phyloP scores from a whole-genome alignment of 2,888 invertebrate genomes.

The Lottia scabra region DNA sequence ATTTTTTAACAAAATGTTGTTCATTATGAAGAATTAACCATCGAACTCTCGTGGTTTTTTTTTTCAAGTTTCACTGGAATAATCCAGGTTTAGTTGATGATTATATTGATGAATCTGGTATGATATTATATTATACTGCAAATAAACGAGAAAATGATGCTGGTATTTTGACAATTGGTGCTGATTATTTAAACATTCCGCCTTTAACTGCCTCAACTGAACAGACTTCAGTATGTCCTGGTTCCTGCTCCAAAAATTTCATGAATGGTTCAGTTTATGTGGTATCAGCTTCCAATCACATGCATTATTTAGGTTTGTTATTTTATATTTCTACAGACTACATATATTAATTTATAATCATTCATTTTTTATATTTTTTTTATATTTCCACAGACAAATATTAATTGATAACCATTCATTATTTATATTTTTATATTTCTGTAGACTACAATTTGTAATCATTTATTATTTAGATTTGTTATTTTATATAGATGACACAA shows the following conservation, averaged over 20 bases:
- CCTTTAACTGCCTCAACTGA: conserved; percentile 24
- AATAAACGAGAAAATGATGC: conserved; percentile 40
- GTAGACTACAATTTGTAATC: no score
- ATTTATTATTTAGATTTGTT: no score
- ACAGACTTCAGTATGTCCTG: conserved; percentile 18
- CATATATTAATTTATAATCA: no score
- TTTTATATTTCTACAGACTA: no score
- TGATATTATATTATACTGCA: conserved; percentile 41
- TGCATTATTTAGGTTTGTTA: conserved; percentile 47
- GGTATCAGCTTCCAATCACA: conserved; percentile 39
- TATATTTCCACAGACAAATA: no score
- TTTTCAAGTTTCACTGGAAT: conserved; percentile 49
- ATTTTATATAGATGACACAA: no score
- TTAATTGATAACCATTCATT: no score
- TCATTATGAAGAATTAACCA: no score
- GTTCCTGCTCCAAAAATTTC: conserved; percentile 18
- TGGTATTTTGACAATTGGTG: conserved; percentile 38
- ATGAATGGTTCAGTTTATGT: conserved; percentile 31
- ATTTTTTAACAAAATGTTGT: no score
- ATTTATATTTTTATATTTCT: no score
- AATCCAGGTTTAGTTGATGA: conserved; percentile 35
- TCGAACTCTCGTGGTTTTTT: no score
- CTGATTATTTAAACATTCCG: conserved; percentile 36
- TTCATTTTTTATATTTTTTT: no score
- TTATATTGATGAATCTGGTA: conserved; percentile 45